Evolutionary conservation across 2,888 invertebrate species (phyloP), one percentile per base, ranked within the genome.

Genomic region (Tipula confusa): DNA sequence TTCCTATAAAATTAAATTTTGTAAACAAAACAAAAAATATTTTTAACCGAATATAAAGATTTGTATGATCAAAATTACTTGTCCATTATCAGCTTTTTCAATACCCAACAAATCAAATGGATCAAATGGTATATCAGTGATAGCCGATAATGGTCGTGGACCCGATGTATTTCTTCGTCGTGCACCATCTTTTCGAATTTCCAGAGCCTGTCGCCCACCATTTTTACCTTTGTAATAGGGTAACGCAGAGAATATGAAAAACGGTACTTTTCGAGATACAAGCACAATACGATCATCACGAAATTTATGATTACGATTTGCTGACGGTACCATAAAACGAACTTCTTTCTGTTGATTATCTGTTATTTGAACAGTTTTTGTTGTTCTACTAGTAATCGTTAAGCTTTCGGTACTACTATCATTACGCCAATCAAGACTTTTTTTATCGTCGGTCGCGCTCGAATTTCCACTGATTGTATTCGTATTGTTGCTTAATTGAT

Each of bases 31-130:
- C 33, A 28, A 36, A 36, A 36, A 36, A n/a, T 43, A 43, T 43
- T 43, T n/a, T 43, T 2, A 29, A 31, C 18, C 7, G 24, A 29
- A 36, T 33, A 7, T 5, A n/a, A 24, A 83, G 33, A 96, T 33
- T n/a, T 43, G 24, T n/a, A n/a, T n/a, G 9, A 24, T 64, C 18
- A 96, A 96, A 86, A 95, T 93, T 89, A 97, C 97, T 93, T 96
- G 96, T 83, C 96, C 97, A 89, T 96, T 95, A 88, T 94, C 93
- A 85, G 93, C 93, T 88, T 92, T 89, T 87, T 96, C 95, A 84
- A 97, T 92, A 38, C 97, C 96, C 84, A 97, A 90, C 48, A 96
- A 92, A 88, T 96, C 95, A 89, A 97, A 96, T 36, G 97, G 95
- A 91, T 97, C 97, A 85, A 94, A 90, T 31, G 93, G 92, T 64